Evolutionary conservation across 2,797 vertebrate genomes (phyloP), one percentile per base, ranked within the genome.

Genomic region (Enteromius afrohamiltoni): DNA sequence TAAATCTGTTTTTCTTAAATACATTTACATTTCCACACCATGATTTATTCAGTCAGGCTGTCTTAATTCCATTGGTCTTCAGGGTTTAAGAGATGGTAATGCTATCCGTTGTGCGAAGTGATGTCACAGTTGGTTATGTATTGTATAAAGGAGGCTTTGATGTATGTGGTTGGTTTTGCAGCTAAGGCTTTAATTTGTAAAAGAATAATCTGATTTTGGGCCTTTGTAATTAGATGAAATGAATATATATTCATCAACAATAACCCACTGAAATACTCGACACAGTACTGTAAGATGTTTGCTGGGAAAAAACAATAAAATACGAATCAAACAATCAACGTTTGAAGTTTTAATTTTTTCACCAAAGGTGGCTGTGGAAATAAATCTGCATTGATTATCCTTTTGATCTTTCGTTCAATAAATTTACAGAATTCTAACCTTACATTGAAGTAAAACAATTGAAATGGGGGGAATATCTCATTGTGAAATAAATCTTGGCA

Each of bases 21-120:
- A 10, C 34, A 26, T 37, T 49, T 58, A 26, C 47, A 74, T 79
- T 77, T 68, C n/a, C 13, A 37, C 68, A 68, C 10, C 75, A 10
- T 42, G 10, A 69, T 62, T 51, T 82, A 82, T 77, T 65, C 1
- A 1, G 69, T 45, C 73, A 51, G 47, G 2, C 47, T 83, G 81
- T 75, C 29, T 23, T 60, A 68, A 69, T 67, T 73, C 5, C 31
- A 19, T 42, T 37, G 29, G 34, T 58, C 14, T 65, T 75, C 51
- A 21, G 19, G 51, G 51, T 53, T 53, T 34, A 29, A 68, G 53
- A 77, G 14, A 34, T 31, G 19, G 40, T 51, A 23, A 62, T 64
- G n/a, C 21, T 37, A 42, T 81, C 8, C 34, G 10, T 53, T n/a
- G 14, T 34, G 3, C 19, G 31, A 60, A 23, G 47, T 53, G 29